Evolutionary conservation across 2,888 invertebrate genomes (phyloP).

Genomic region (Baccha elongata): DNA sequence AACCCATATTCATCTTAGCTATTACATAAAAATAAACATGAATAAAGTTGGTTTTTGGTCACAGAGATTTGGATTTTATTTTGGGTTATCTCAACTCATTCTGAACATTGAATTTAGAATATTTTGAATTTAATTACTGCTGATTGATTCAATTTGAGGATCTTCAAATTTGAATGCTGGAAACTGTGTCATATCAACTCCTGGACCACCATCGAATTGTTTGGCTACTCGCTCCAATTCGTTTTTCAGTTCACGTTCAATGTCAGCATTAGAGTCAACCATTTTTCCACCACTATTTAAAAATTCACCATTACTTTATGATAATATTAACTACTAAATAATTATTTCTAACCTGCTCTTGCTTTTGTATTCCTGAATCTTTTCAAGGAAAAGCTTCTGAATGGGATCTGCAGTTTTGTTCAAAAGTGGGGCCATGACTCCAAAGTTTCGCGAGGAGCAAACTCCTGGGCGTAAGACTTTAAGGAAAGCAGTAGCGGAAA

Average conservation of each 20-base stretch:
- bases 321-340: neutral
- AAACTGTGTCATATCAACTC: constrained; percentile 94
- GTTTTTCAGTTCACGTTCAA: constrained; percentile 88
- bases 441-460: constrained; percentile 85
- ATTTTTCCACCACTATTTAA: constrained; percentile 89
- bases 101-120: neutral
- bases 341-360: constrained; percentile 89
- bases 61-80: neutral
- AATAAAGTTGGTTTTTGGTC: neutral
- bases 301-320: constrained; percentile 1
- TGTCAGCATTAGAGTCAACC: constrained; percentile 90
- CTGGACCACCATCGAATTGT: constrained; percentile 89
- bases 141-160: constrained; percentile 87
- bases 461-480: constrained; percentile 13
- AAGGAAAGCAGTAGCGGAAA: constrained; percentile 4
- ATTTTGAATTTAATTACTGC: constrained; percentile 16
- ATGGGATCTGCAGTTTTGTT: constrained; percentile 93
- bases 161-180: constrained; percentile 92
- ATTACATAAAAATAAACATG: constrained; percentile 13
- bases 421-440: constrained; percentile 87
- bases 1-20: neutral
- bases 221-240: constrained; percentile 92
- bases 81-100: neutral
- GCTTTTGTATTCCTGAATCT: constrained; percentile 93
- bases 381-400: constrained; percentile 96